phyloP scores from a whole-genome alignment of 2,888 invertebrate genomes.

The Bruchidius siliquastri region DNA sequence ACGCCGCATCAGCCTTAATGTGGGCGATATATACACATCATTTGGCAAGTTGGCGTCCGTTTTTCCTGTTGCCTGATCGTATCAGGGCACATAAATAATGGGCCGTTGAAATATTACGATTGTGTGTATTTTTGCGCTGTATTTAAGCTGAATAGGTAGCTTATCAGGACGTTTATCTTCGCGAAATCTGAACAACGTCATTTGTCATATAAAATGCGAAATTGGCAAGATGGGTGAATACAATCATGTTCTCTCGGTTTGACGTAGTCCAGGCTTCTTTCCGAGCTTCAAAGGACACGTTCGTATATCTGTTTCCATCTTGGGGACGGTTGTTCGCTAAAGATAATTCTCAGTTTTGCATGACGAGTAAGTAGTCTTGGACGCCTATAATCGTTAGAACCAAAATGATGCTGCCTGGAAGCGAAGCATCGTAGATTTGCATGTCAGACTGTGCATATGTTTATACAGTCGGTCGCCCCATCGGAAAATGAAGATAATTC shows the following conservation, averaged over 20 bases:
- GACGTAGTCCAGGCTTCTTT: too few species aligned
- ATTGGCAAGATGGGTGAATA: not conserved
- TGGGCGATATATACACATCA: not conserved
- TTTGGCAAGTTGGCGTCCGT: not conserved
- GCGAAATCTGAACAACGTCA: not conserved
- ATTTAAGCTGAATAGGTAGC: not conserved
- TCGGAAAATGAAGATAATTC: not conserved
- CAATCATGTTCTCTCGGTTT: too few species aligned
- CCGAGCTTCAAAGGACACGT: too few species aligned
- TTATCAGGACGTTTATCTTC: not conserved
- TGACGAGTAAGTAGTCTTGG: not conserved
- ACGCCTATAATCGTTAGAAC: not conserved
- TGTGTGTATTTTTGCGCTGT: not conserved
- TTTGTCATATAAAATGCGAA: not conserved
- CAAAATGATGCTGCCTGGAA: not conserved
- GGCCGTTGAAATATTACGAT: not conserved
- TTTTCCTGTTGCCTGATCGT: not conserved
- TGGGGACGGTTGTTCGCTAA: not conserved
- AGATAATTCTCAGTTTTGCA: not conserved
- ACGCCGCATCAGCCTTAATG: not conserved
- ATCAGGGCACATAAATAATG: not conserved
- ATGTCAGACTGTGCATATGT: not conserved
- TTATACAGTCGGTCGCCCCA: not conserved
- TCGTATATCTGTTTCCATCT: too few species aligned
- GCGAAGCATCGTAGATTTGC: not conserved